Conservation (phyloP, 2,113 vertebrate genomes). For the Platichthys flesus region DNA sequence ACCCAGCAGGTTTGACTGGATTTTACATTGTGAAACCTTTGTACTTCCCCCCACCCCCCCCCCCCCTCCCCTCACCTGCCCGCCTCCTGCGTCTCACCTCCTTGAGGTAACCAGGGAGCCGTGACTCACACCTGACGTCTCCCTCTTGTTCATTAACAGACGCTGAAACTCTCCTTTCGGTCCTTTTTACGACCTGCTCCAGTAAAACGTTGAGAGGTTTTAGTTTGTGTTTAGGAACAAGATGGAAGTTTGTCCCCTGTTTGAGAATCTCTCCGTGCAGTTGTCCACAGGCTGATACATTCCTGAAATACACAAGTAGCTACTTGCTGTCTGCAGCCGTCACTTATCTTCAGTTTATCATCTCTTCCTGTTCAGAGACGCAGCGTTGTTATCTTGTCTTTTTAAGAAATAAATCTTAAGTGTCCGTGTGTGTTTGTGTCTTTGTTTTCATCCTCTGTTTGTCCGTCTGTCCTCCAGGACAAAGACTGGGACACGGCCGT, state of each 20-base stretch:
- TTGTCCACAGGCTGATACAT: constrained; percentile 17
- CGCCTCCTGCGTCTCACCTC: not conserved
- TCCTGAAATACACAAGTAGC: constrained; percentile 35
- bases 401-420: not conserved
- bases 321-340: constrained; percentile 15
- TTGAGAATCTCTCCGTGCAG: not conserved
- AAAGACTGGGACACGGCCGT: constrained; percentile 75
- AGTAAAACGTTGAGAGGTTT: not conserved
- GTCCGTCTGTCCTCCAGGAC: constrained; percentile 59
- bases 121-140: constrained; percentile 48
- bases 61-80: not conserved
- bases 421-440: not conserved
- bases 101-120: not conserved
- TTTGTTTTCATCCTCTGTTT: not conserved
- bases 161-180: not conserved
- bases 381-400: not conserved
- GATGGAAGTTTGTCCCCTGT: not conserved
- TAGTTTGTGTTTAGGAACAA: not conserved
- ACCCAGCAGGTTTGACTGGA: constrained; percentile 76
- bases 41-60: constrained; percentile 35
- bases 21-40: constrained; percentile 66
- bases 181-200: not conserved
- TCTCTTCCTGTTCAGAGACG: not conserved
- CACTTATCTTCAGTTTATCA: constrained; percentile 20
- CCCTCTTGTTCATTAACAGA: not conserved